Percentiles rank a stretch among this genome's conserved stretches.
Evolutionary conservation across 2,888 invertebrate genomes (phyloP).

Genomic region (Zhuqinia jingwanae): DNA sequence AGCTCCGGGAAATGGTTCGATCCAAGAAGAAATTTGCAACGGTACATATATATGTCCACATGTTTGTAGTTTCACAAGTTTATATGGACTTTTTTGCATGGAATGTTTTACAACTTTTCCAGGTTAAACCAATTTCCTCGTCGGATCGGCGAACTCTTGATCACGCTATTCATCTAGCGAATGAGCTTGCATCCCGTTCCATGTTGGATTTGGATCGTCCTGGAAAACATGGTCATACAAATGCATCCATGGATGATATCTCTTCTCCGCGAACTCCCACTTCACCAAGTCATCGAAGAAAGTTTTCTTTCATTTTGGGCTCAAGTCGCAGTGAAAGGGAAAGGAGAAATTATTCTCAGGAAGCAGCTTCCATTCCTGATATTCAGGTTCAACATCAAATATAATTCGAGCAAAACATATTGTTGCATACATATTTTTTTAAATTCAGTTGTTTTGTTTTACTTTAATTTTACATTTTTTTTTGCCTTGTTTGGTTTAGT

Average conservation of each 20-base stretch:
- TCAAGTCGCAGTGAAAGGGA: conserved; percentile 84
- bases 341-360: conserved; percentile 94
- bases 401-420: neutral
- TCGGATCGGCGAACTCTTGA: conserved; percentile 95
- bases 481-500: conserved; percentile 82
- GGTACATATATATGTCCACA: conserved; percentile 75
- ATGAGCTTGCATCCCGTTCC: conserved; percentile 91
- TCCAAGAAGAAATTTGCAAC: conserved; percentile 84
- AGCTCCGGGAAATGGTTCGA: conserved; percentile 85
- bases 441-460: conserved; percentile 68
- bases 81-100: neutral
- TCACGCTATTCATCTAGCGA: conserved; percentile 95
- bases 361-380: conserved; percentile 91
- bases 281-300: conserved; percentile 86
- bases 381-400: conserved; percentile 87
- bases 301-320: conserved; percentile 89
- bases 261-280: conserved; percentile 83
- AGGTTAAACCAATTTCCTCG: conserved; percentile 95
- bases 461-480: conserved; percentile 61
- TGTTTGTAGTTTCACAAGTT: neutral
- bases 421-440: conserved; percentile 8
- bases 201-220: conserved; percentile 81
- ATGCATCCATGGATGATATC: conserved; percentile 79
- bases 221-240: conserved; percentile 76
- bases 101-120: no score